phyloP scores from a whole-genome alignment of 2,113 vertebrate species.

The Accipiter virgatus region DNA sequence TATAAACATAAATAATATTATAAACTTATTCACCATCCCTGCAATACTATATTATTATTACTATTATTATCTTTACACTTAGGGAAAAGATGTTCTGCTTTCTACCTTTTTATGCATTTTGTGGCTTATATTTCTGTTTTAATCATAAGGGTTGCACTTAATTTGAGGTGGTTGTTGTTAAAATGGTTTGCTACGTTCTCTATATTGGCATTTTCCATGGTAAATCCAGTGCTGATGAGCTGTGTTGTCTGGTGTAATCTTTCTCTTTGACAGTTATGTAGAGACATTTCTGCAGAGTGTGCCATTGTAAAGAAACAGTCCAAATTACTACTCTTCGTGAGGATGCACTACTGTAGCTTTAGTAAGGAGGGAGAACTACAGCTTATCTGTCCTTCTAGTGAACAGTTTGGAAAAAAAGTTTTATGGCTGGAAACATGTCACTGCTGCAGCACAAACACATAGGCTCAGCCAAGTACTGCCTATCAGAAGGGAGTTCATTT shows the following conservation, averaged over 20 bases:
- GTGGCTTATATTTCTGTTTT: neutral
- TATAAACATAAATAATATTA: neutral
- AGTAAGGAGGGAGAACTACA: neutral
- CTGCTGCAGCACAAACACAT: neutral
- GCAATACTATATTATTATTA: neutral
- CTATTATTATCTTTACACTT: neutral
- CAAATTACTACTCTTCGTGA: too few relatives aligned
- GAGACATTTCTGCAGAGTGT: neutral
- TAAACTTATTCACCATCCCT: neutral
- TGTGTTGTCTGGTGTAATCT: neutral
- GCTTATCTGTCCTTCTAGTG: neutral
- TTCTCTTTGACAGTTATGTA: neutral
- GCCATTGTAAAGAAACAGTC: neutral
- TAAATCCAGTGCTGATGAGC: neutral
- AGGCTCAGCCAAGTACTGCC: neutral
- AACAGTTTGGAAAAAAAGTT: neutral
- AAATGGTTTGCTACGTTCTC: neutral
- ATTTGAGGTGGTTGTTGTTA: neutral
- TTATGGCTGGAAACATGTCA: neutral
- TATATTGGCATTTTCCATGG: neutral
- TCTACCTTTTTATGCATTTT: neutral
- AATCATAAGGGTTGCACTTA: neutral
- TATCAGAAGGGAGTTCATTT: neutral
- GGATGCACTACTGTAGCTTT: neutral
- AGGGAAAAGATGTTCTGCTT: neutral